A percentile compares a stretch with the other conserved stretches of the same genome.
These are phyloP conservation scores for Zosterops japonicus DNA, from an alignment of 2,113 vertebrate genomes.

Conservation along the genomic window DNA sequence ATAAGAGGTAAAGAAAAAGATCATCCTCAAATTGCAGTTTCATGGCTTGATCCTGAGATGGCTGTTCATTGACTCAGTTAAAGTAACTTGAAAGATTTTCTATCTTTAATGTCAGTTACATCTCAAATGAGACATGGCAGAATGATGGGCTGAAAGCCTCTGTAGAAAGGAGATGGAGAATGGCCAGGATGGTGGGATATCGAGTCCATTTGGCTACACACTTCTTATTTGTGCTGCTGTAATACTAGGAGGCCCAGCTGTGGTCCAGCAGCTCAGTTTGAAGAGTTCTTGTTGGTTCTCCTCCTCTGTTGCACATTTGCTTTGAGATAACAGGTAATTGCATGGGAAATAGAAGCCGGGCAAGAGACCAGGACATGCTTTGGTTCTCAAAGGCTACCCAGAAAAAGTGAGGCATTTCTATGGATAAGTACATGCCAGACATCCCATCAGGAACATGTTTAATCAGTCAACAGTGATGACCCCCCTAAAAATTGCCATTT, in stretches of 20 bases:
- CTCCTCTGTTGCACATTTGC: not conserved
- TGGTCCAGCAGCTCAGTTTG: not conserved
- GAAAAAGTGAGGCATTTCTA: not conserved
- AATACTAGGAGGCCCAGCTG: not conserved
- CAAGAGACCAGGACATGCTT: not conserved
- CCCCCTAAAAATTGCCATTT: slow-evolving; percentile 30
- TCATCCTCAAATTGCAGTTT: not conserved
- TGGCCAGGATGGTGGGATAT: not conserved
- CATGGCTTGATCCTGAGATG: not conserved
- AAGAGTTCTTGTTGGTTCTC: not conserved
- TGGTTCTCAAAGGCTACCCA: not conserved
- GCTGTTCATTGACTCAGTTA: not conserved
- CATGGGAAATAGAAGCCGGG: slow-evolving; percentile 18
- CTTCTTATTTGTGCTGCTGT: not conserved
- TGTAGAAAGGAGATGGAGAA: not conserved
- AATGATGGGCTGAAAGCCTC: not conserved
- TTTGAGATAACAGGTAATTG: slow-evolving; percentile 35
- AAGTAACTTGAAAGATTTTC: not conserved
- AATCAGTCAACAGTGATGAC: slow-evolving; percentile 44
- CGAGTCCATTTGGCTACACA: accelerated
- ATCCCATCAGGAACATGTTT: slow-evolving; percentile 13
- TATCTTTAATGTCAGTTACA: not conserved
- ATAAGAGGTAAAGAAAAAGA: not conserved
- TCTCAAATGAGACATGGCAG: not conserved
- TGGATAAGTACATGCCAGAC: slow-evolving; percentile 18